A percentile compares a stretch with the other conserved stretches of the same genome.
These are phyloP conservation scores for Drosophila bifasciata DNA, from an alignment of 1,140 invertebrate species.

Conservation along the genomic window DNA sequence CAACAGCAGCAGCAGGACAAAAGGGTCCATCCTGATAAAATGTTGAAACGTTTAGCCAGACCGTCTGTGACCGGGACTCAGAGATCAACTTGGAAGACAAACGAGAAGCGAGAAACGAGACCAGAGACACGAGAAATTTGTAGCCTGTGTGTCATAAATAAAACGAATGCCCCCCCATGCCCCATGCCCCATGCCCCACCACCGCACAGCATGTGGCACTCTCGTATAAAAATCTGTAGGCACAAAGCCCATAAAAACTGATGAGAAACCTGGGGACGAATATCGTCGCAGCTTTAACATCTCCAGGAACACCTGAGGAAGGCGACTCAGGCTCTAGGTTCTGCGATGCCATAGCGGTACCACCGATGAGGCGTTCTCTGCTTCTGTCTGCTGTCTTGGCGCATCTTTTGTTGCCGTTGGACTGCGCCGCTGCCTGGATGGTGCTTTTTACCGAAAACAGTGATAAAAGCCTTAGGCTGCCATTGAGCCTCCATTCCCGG, in stretches of 20 bases:
- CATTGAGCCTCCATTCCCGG: slow-evolving; percentile 53
- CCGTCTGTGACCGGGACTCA: slow-evolving; percentile 30
- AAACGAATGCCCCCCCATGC: slow-evolving; percentile 14
- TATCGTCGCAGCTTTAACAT: no score
- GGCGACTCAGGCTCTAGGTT: slow-evolving; percentile 24
- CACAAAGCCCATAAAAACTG: slow-evolving; percentile 60
- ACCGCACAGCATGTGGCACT: slow-evolving; percentile 61
- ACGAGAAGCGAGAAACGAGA: slow-evolving; percentile 36
- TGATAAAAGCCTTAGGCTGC: slow-evolving; percentile 73
- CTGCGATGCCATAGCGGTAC: slow-evolving; percentile 13
- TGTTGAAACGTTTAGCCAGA: slow-evolving; percentile 58
- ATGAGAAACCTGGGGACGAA: no score
- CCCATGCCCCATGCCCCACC: not conserved
- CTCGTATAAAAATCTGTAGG: slow-evolving; percentile 70
- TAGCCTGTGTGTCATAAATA: slow-evolving; percentile 50
- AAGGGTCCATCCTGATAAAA: slow-evolving; percentile 45
- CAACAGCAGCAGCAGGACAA: slow-evolving; percentile 10
- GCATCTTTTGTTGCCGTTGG: slow-evolving; percentile 65
- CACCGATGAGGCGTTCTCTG: slow-evolving; percentile 59
- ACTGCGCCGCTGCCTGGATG: slow-evolving; percentile 60
- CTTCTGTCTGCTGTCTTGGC: slow-evolving; percentile 32
- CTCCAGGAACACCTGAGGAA: no score
- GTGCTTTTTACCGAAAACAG: slow-evolving; percentile 77
- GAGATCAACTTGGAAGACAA: slow-evolving; percentile 42
- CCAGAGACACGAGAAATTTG: slow-evolving; percentile 41